Base-by-base conservation (phyloP, 2,888 invertebrate species). In the Xanthia togata region DNA sequence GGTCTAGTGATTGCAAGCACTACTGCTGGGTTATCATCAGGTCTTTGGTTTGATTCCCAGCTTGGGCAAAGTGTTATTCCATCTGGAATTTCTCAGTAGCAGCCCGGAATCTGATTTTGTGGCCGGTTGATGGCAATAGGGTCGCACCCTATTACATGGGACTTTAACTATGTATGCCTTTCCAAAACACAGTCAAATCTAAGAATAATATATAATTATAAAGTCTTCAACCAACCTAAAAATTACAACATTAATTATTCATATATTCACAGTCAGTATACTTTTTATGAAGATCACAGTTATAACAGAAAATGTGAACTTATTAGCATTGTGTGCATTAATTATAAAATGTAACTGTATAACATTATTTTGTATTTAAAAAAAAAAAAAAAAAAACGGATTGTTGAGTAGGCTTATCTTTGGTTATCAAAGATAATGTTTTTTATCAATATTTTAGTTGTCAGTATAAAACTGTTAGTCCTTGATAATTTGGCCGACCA, bases 261-360 rank as follows among this genome's bases (percentile, higher is more conserved):
- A 82, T 82, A 11, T 71, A 82, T 82, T 74, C 84, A 55, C 23
- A 23, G n/a, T 71, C 47, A 35, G 59, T 53, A 65, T 69, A 38
- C 47, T 57, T 74, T 73, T 79, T 83, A 70, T 64, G 41, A 70
- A 68, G 23, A 74, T 64, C 67, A 84, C 84, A 70, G 82, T 84
- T 82, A 79, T 63, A 67, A 59, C 67, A 41, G 53, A 84, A 59
- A 70, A 67, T 69, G n/a, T 70, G 8, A 62, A 79, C 50, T 79
- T 79, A 79, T 69, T 71, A 78, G 31, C 67, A 69, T 64, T 50
- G 14, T 38, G 31, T 70, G 73, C 50, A 83, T 82, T 80, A 20
- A 82, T 79, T 79, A 72, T 78, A 35, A 67, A 59, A 70, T 41
- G 9, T 79, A 79, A 79, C 80, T 74, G 82, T 74, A 20, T 20